Conservation (phyloP, 2,113 vertebrate genomes). For the Takifugu flavidus region DNA sequence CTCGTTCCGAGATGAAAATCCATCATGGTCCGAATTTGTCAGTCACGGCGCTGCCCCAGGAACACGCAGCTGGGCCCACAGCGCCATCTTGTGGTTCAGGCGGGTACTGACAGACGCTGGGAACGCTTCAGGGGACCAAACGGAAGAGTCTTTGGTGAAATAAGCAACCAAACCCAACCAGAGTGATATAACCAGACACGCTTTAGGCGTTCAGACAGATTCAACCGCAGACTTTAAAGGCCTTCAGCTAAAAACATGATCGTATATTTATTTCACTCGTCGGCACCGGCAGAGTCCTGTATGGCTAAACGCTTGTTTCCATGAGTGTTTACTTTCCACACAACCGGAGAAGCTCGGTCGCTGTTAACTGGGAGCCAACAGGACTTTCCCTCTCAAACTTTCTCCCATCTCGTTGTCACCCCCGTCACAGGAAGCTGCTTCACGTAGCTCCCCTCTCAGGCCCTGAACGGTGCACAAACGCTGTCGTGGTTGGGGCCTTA, state of each 20-base stretch:
- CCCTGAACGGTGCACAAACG: constrained; percentile 54
- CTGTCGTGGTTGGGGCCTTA: constrained; percentile 53
- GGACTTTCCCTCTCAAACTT: constrained; percentile 9
- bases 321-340: constrained; percentile 27
- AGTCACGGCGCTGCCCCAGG: neutral
- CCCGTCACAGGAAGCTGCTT: constrained; percentile 2
- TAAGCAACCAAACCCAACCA: constrained; percentile 22
- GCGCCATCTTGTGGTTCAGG: constrained; percentile 62
- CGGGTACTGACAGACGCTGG: constrained; percentile 1
- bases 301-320: constrained; percentile 21
- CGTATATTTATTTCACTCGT: constrained; percentile 8
- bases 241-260: constrained; percentile 8
- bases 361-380: constrained; percentile 25
- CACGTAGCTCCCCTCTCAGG: constrained; percentile 18
- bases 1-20: constrained; percentile 1
- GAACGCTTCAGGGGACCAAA: constrained; percentile 13
- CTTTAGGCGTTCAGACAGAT: constrained; percentile 1
- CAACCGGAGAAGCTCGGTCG: constrained; percentile 16
- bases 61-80: constrained; percentile 24
- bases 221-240: constrained; percentile 3
- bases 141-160: neutral
- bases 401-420: neutral
- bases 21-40: neutral
- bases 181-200: neutral
- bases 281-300: neutral